phyloP scores from a whole-genome alignment of 1,140 invertebrate genomes.

The Onthophagus taurus region DNA sequence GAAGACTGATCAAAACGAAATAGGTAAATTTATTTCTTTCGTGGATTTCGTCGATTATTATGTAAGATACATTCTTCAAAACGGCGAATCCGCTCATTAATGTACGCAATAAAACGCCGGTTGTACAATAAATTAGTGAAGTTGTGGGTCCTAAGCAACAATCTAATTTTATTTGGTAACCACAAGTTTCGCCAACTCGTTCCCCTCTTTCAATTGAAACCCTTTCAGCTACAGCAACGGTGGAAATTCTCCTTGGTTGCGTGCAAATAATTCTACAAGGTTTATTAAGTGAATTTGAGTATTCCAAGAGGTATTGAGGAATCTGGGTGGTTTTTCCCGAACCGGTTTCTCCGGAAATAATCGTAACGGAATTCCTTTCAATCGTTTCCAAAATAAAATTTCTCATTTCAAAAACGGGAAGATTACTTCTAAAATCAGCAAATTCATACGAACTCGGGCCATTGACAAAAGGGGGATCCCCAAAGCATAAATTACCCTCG shows the following conservation, averaged over 20 bases:
- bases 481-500: conserved; percentile 5
- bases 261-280: conserved; percentile 84
- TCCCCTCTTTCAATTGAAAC: conserved; percentile 79
- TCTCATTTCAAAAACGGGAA: conserved; percentile 47
- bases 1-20: conserved; percentile 79
- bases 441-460: conserved; percentile 39
- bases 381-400: conserved; percentile 46
- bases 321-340: conserved; percentile 89
- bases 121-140: conserved; percentile 83
- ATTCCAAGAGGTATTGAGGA: conserved; percentile 82
- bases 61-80: conserved; percentile 60
- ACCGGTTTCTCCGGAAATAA: conserved; percentile 74
- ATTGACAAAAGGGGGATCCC: conserved; percentile 3
- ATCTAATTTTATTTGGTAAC: conserved; percentile 90
- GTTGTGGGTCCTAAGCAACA: conserved; percentile 71
- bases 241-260: conserved; percentile 84
- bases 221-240: conserved; percentile 75
- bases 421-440: conserved; percentile 42
- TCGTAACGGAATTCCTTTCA: conserved; percentile 44
- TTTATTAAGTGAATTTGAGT: conserved; percentile 51
- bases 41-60: conserved; percentile 90
- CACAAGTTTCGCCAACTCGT: conserved; percentile 75
- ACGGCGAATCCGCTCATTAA: conserved; percentile 61
- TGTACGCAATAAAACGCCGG: conserved; percentile 78
- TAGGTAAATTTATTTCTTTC: conserved; percentile 89